Percentiles rank a stretch among this genome's conserved stretches.
Evolutionary conservation across 2,888 invertebrate species (phyloP).

Genomic region (Drosophila fungiperda): DNA sequence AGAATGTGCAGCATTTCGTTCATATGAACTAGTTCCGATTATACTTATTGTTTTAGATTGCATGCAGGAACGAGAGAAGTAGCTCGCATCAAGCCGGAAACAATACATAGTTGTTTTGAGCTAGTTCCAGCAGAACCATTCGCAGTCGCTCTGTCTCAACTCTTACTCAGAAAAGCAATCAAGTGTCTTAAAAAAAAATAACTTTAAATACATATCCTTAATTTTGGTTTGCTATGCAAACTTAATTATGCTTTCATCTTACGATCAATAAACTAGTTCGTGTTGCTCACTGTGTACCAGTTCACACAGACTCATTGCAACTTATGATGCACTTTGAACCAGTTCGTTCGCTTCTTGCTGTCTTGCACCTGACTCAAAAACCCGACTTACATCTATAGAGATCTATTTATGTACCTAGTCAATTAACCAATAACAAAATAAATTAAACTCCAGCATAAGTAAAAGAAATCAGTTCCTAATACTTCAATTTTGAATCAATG

Average conservation of each 20-base stretch:
- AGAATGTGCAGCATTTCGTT: constrained; percentile 2
- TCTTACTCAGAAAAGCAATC: constrained; percentile 5
- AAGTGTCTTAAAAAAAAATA: background rate
- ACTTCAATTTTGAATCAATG: constrained; percentile 40
- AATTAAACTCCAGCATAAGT: constrained; percentile 1
- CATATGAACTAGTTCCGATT: constrained; percentile 6
- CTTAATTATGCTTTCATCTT: constrained; percentile 1
- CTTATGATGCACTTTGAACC: constrained; percentile 5
- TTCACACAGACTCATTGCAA: constrained; percentile 3
- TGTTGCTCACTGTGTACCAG: background rate
- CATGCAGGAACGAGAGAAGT: constrained; percentile 19
- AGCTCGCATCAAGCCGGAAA: constrained; percentile 8
- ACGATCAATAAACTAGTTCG: background rate
- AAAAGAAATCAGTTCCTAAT: constrained; percentile 35
- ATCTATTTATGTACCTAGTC: background rate
- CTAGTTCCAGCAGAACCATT: constrained; percentile 10
- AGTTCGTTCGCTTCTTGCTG: constrained; percentile 1
- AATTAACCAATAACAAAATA: constrained; percentile 14
- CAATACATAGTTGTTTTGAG: constrained; percentile 2
- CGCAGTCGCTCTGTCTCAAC: constrained; percentile 1
- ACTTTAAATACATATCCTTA: background rate
- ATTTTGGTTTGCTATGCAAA: constrained; percentile 14
- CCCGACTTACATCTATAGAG: constrained; percentile 7
- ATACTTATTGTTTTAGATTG: constrained; percentile 5
- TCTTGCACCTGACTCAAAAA: background rate